Base-by-base conservation (phyloP, 2,888 invertebrate genomes). In the Drosophila hamatofila region DNA sequence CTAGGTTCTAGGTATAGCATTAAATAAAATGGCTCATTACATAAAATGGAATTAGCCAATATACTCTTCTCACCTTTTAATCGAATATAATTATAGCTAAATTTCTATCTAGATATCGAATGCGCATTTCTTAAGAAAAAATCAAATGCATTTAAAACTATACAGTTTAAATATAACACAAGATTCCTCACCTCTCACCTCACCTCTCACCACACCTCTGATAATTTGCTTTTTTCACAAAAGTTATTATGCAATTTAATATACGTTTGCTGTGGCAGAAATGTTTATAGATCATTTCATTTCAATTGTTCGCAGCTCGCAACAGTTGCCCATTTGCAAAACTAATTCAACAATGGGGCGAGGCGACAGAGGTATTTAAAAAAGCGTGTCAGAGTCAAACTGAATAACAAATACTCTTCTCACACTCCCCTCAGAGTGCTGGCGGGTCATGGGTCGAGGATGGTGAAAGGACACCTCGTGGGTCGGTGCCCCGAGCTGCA, bases 301-400 rank as follows among this genome's bases (percentile, higher is more conserved):
- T 2, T 16, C 48, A 9, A 35, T 23, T 44, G 30, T 60, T 54
- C 25, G 27, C n/a, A 14, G 14, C 11, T 21, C 48, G 48, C 48
- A 27, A 27, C 48, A 48, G 35, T 8, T 62, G 14, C 51, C 30
- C 51, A 49, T 18, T 18, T 49, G 52, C 35, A 63, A 62, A 23
- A 60, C 52, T 59, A 62, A 49, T 42, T 59, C n/a, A 39, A 30
- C 51, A n/a, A 21, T 27, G 55, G 25, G 60, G 27, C 30, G 30
- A 18, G 30, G 18, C n/a, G 18, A 39, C 18, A 16, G 16, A 16
- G 30, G 30, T 72, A 69, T 74, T 84, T n/a, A n/a, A n/a, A n/a
- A n/a, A n/a, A 73, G 65, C 49, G 76, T 72, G 67, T 55, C 59
- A 75, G 21, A 48, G 61, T 49, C 63, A 25, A 39, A 37, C 21